These are phyloP conservation scores for Osmerus mordax DNA, from an alignment of 2,113 vertebrate genomes.

Conservation along the genomic window DNA sequence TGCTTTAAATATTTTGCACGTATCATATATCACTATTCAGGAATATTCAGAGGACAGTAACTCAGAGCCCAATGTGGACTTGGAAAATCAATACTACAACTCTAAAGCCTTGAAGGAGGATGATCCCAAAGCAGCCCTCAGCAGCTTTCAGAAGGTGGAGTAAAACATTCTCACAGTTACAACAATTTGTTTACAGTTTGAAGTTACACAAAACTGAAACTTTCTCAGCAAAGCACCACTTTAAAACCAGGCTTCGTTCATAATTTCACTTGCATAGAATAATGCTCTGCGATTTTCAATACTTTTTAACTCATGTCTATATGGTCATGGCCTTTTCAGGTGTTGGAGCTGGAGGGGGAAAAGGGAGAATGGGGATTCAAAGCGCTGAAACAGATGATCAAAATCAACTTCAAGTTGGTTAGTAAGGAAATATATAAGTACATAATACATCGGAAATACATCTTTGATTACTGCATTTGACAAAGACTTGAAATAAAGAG, in stretches of 20 bases:
- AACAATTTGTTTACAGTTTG: too few relatives aligned
- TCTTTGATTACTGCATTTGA: neutral
- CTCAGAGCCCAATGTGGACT: slow-evolving; percentile 97
- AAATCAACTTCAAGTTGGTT: slow-evolving; percentile 99
- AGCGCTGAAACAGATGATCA: slow-evolving; percentile 99
- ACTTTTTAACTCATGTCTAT: too few relatives aligned
- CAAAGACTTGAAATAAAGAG: neutral
- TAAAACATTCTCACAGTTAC: neutral
- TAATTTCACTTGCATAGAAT: too few relatives aligned
- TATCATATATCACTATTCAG: slow-evolving; percentile 57
- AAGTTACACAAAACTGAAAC: too few relatives aligned
- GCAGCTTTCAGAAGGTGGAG: slow-evolving; percentile 96
- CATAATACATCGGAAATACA: too few relatives aligned
- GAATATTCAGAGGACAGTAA: slow-evolving; percentile 99
- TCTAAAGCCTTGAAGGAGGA: slow-evolving; percentile 99
- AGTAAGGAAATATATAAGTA: slow-evolving; percentile 15
- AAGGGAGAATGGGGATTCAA: slow-evolving; percentile 99
- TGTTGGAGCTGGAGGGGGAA: slow-evolving; percentile 97
- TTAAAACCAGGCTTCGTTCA: too few relatives aligned
- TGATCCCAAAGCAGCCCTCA: slow-evolving; percentile 95
- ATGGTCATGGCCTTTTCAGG: slow-evolving; percentile 67
- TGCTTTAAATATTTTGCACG: neutral
- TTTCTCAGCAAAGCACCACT: too few relatives aligned
- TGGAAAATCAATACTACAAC: slow-evolving; percentile 99
- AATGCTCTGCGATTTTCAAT: too few relatives aligned